Base-by-base conservation (phyloP, 2,888 invertebrate species). In the Acanthococcus lagerstroemiae region DNA sequence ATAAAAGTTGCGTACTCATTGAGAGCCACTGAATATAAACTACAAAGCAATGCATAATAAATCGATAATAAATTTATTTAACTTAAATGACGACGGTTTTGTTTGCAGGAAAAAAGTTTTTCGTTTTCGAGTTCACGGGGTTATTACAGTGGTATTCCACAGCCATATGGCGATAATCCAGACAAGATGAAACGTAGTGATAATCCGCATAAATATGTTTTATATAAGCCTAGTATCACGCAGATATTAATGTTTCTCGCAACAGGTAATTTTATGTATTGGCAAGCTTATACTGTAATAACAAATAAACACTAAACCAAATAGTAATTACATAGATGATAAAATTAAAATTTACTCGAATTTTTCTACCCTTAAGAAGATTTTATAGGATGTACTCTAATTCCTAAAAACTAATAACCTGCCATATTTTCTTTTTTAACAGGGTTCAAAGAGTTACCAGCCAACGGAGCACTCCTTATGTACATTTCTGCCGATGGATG, bases 141-240 rank as follows among this genome's bases (percentile, higher is more conserved):
- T 46, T 63, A 63, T 30, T 66, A 66, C 25, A 55, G 55, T 46
- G 56, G 56, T 24, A 66, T 66, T 27, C 71, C 72, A 22, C 71
- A 70, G 65, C 78, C 78, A 61, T 83, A 83, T 73, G 73, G 78
- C 74, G 88, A 89, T 76, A 88, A 88, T 76, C 87, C 87, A 44
- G 85, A 84, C 71, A 77, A 79, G 72, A 81, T 84, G 66, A 83
- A 85, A 75, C 80, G 90, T 74, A n/a, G n/a, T n/a, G 90, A 91
- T 77, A 96, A 95, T 80, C 95, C 95, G 48, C 95, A 95, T 80
- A 96, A 96, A 79, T 95, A 94, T 80, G 82, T 96, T 72, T 82
- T 96, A 72, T 96, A 92, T 80, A 94, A 93, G 77, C 96, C 96
- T 67, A 90, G 93, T 58, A 86, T 94, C 73, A 90, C 88, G 76